Base-by-base conservation (phyloP, 2,888 invertebrate species). In the Caenorhabditis drosophilae region DNA sequence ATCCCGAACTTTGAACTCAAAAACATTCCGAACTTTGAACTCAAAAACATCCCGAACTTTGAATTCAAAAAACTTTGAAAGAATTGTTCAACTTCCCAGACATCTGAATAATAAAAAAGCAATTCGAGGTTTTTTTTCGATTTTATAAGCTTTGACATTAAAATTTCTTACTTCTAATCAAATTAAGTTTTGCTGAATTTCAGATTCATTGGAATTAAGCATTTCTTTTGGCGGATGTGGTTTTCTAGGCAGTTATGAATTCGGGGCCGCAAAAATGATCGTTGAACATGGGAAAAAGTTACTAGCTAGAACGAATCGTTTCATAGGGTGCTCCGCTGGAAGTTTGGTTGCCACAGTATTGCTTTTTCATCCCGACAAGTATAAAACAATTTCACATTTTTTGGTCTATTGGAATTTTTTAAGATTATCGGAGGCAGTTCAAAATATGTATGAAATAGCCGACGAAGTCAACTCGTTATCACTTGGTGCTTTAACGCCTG, bases 401-500 rank as follows among this genome's bases (percentile, higher is more conserved):
- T 38, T 16, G 12, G 15, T 52, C 44, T 20, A 3, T 3, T n/a
- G n/a, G n/a, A 27, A 46, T 38, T 46, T 36, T 38, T 26, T 42
- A 42, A 70, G 67, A 40, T 49, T 79, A 15, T 35, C 69, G 42
- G 66, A 69, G 18, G 71, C 76, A 12, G 59, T 79, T 40, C 60
- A 73, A 11, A 67, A 67, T 23, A 48, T 81, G 18, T 82, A 79
- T 62, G 59, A 67, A 12, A 55, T 82, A 54, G 80, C 82, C 6
- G 79, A 82, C 34, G 81, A 83, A 49, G 55, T 83, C 38, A 74
- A 81, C 44, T 38, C 40, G 1, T 52, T 74, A 4, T 60, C 66
- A 22, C 73, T 81, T 20, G 83, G 83, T 20, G 83, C 82, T 15
- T 54, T 83, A 47, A 78, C 83, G 11, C 80, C 81, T 3, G 82